These are phyloP conservation scores for Drosophila mimetica DNA, from an alignment of 2,888 invertebrate genomes.

Conservation along the genomic window DNA sequence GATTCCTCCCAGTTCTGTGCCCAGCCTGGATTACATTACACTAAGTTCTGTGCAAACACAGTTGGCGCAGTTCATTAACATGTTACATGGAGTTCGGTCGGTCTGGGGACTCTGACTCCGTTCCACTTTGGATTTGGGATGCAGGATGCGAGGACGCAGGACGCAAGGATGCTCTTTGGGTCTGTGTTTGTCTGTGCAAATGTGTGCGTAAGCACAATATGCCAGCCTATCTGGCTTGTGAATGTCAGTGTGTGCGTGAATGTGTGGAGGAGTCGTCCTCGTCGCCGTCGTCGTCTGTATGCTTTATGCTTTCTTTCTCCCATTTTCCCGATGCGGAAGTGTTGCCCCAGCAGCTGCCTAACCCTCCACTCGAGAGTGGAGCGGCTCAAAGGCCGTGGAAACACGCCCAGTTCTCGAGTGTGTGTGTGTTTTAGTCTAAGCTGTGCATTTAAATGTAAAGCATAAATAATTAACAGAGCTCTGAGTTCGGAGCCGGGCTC, in stretches of 20 bases:
- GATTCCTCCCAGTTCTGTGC: conserved; percentile 34
- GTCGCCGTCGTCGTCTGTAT: no score
- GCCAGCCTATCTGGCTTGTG: conserved; percentile 58
- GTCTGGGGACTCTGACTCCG: conserved; percentile 67
- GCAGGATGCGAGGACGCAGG: conserved; percentile 21
- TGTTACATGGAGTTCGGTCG: conserved; percentile 76
- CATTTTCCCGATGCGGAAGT: conserved; percentile 71
- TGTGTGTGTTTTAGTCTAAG: conserved; percentile 57
- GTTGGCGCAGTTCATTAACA: conserved; percentile 81
- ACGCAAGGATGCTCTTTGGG: conserved; percentile 56
- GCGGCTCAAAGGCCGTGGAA: conserved; percentile 58
- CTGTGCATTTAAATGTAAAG: conserved; percentile 77
- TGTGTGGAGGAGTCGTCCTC: conserved; percentile 21
- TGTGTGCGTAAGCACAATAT: conserved; percentile 77
- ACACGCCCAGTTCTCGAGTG: conserved; percentile 17
- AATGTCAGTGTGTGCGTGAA: conserved; percentile 13
- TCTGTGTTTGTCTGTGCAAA: conserved; percentile 71
- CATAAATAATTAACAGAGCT: conserved; percentile 75
- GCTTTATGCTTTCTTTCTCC: conserved; percentile 61
- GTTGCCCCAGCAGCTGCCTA: conserved; percentile 61
- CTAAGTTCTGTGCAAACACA: conserved; percentile 81
- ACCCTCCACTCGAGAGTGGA: conserved; percentile 72
- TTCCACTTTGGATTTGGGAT: conserved; percentile 57
- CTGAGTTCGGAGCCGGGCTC: conserved; percentile 34
- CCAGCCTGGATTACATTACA: conserved; percentile 71